These are phyloP conservation scores for Caligus rogercresseyi DNA, from an alignment of 1,140 invertebrate species.

Conservation along the genomic window DNA sequence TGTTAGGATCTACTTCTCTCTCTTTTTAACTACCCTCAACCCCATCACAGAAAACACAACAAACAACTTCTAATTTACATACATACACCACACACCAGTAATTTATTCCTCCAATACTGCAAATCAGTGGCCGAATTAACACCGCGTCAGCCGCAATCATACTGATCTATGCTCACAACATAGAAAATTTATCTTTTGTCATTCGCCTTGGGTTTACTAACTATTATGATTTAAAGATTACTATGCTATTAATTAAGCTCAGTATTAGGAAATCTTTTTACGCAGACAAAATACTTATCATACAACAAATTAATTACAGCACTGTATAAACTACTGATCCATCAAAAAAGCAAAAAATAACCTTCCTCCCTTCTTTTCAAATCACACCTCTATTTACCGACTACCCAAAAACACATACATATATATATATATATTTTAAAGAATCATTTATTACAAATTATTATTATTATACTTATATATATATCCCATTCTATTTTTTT, in stretches of 20 bases:
- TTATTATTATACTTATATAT: not conserved
- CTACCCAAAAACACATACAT: not conserved
- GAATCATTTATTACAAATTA: too few species aligned
- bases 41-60: not conserved
- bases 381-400: not conserved
- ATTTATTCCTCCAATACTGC: not conserved
- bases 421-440: slow-evolving; percentile 1
- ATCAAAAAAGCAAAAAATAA: too few species aligned
- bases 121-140: not conserved
- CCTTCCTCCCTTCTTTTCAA: too few species aligned
- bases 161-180: not conserved
- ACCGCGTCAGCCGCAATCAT: not conserved
- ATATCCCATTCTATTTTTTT: not conserved
- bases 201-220: too few species aligned
- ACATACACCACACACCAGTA: not conserved
- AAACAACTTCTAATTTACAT: not conserved
- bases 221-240: too few species aligned
- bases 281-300: too few species aligned
- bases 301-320: too few species aligned
- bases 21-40: not conserved
- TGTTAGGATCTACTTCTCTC: not conserved
- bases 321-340: not conserved
- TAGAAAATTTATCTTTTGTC: not conserved
- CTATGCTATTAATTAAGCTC: not conserved
- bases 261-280: not conserved